A percentile compares a stretch with the other conserved stretches of the same genome.
These are phyloP conservation scores for Amazona ochrocephala DNA, from an alignment of 2,797 vertebrate species.

Conservation along the genomic window DNA sequence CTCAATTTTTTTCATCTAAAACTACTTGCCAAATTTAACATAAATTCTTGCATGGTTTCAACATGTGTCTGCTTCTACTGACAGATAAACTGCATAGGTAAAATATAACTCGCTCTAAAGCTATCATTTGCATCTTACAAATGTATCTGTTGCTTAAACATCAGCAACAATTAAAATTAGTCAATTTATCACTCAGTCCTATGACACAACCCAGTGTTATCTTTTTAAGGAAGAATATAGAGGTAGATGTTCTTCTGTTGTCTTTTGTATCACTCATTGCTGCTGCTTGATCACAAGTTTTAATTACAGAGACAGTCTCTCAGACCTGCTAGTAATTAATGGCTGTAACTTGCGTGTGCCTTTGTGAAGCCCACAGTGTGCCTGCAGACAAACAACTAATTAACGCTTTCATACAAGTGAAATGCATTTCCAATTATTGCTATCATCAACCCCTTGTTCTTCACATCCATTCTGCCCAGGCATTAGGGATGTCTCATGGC, in stretches of 20 bases:
- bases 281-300: background rate
- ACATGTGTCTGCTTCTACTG: background rate
- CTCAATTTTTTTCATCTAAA: background rate
- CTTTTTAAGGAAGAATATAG: background rate
- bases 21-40: background rate
- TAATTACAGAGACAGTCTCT: background rate
- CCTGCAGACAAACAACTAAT: conserved; percentile 9
- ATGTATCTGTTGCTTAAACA: background rate
- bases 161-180: background rate
- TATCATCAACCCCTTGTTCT: background rate
- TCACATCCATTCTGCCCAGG: background rate
- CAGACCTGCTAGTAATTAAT: conserved; percentile 9
- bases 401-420: background rate
- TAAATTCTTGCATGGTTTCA: background rate
- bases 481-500: background rate
- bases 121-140: background rate
- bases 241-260: background rate
- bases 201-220: background rate
- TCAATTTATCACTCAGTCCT: background rate
- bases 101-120: background rate
- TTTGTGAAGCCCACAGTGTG: background rate
- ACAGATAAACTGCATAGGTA: background rate
- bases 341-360: background rate
- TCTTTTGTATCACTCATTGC: background rate
- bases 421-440: conserved; percentile 6